Percentiles rank a stretch among this genome's conserved stretches.
Conservation (phyloP, 2,888 invertebrate genomes). For the Pristionchus entomophagus region DNA sequence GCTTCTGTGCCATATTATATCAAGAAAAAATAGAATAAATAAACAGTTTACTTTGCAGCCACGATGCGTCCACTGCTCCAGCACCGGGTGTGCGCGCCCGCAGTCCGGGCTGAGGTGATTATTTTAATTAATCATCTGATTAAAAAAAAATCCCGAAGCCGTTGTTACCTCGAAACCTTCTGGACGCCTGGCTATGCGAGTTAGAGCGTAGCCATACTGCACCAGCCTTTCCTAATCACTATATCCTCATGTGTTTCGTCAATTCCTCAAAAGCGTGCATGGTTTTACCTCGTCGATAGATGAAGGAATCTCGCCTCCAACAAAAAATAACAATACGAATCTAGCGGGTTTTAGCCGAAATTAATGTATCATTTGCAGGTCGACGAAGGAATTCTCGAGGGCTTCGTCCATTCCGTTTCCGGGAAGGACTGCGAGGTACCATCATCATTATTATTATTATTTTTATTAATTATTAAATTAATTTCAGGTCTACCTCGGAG, state of each 20-base stretch:
- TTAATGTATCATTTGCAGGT: not conserved
- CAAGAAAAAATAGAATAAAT: not conserved
- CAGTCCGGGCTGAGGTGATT: not conserved
- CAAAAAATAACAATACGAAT: too few species aligned
- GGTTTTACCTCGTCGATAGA: too few species aligned
- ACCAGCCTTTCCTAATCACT: too few species aligned
- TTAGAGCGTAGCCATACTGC: not conserved
- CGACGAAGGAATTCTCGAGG: not conserved
- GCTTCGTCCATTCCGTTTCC: not conserved
- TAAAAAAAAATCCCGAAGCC: too few species aligned
- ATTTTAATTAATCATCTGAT: too few species aligned
- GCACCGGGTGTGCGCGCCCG: not conserved
- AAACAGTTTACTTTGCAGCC: not conserved
- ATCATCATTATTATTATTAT: too few species aligned
- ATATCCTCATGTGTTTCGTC: not conserved
- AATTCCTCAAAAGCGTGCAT: too few species aligned
- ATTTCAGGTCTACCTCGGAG: conserved; percentile 54
- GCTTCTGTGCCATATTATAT: not conserved
- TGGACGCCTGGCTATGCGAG: too few species aligned
- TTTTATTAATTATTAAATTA: too few species aligned
- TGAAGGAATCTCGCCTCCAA: too few species aligned
- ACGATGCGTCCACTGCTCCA: not conserved
- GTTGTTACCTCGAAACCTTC: not conserved
- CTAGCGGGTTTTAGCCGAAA: too few species aligned
- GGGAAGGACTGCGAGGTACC: conserved; percentile 24